Base-by-base conservation (phyloP, 2,797 vertebrate genomes). In the Sphaeramia orbicularis region DNA sequence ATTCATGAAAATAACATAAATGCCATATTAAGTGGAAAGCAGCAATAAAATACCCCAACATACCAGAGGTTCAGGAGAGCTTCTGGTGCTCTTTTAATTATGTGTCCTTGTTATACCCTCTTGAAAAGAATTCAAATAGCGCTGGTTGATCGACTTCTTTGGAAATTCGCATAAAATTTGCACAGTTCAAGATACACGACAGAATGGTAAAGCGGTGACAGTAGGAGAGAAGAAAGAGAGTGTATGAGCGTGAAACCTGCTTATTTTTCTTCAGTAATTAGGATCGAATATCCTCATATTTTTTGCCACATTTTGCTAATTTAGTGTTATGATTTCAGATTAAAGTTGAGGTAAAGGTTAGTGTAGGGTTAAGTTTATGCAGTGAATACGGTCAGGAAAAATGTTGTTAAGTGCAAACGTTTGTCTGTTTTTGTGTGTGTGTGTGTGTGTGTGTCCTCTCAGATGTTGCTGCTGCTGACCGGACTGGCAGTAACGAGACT, bases 1-100 rank as follows among this genome's bases (percentile, higher is more conserved):
- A 75, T 58, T 80, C 42, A 61, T 61, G 36, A 76, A 72, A 78
- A 71, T 68, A 71, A 73, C 50, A 56, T 61, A 47, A 62, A 78
- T 71, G 48, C 42, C 44, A 58, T 48, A 73, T 76, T 70, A 75
- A 56, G 43, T 30, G 16, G 38, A 56, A 77, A 68, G 42, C 8
- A 11, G 61, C 35, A 48, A 38, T 56, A 43, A 74, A 71, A 80
- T 64, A 40, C 54, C 37, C 48, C 0, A 5, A 53, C 0, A 3
- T 52, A 50, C 41, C 62, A 50, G 47, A 65, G 38, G 52, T 69
- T 40, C 63, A 50, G 19, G 65, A 57, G 55, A 74, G 66, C 44
- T 65, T 13, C 58, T 65, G 54, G 42, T 71, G 47, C 51, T 65
- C 64, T 69, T 75, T 78, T 75, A 74, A 84, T 68, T 54, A 67